Evolutionary conservation across 2,797 vertebrate species (phyloP), one percentile per base, ranked within the genome.

Genomic region (Molossus alvarezi): DNA sequence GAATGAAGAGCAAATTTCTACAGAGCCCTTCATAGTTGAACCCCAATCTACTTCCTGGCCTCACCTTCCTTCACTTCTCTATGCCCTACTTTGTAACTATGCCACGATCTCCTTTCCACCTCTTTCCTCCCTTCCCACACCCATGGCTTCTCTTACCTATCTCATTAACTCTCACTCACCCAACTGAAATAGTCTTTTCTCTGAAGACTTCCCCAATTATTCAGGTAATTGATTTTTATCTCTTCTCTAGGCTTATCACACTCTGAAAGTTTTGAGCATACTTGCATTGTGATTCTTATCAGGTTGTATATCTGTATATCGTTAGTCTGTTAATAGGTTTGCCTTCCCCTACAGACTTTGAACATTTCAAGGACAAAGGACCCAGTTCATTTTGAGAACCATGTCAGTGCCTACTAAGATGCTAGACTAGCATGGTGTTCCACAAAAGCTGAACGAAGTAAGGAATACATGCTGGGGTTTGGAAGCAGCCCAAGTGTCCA

Each of bases 231-330:
- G 3, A 5, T 55, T 84, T 57, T 71, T 33, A 25, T 53, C 27
- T 82, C 37, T 92, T 88, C 33, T 57, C 15, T 64, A 82, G 65
- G 17, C 33, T 85, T 33, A 60, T 13, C 65, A 3, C 41, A 72
- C 23, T 81, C 57, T 93, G 67, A 51, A 48, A 92, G 41, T 55
- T 88, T 73, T 64, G 48, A 88, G 65, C 8, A 51, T 41, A 75
- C 37, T 4, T 93, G 25, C 21, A 45, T 14, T 75, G 37, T 75
- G 85, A 71, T 82, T 91, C 13, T 72, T 80, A 76, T 25, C 64
- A 64, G 71, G 45, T 64, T 92, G 73, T 29, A 81, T 90, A 81
- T 88, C 89, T 92, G 73, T 29, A 81, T 90, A 81, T 88, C 89
- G 75, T 90, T 83, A 85, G 45, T 90, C 53, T 82, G 77, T 92